A percentile compares a stretch with the other conserved stretches of the same genome.
phyloP scores from a whole-genome alignment of 1,140 invertebrate species.

The Brachionus rotundiformis region DNA sequence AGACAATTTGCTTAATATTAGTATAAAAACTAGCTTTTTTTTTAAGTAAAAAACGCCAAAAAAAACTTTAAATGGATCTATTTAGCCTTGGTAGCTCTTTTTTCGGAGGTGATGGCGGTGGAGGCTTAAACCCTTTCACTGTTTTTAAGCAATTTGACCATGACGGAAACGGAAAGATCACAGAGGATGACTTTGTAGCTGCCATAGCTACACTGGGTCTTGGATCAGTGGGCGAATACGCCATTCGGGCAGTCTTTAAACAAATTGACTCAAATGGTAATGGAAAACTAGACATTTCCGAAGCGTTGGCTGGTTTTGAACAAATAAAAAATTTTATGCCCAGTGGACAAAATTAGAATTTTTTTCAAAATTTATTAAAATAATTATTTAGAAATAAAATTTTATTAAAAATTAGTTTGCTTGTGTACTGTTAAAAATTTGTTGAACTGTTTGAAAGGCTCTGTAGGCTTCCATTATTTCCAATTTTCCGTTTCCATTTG shows the following conservation, averaged over 20 bases:
- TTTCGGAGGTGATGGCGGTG: neutral
- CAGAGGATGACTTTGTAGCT: slow-evolving; percentile 43
- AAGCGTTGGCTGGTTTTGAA: slow-evolving; percentile 16
- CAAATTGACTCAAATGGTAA: slow-evolving; percentile 40
- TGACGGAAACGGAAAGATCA: slow-evolving; percentile 32
- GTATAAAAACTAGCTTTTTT: neutral
- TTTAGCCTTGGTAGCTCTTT: slow-evolving; percentile 8
- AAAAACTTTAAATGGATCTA: neutral
- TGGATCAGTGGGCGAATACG: neutral
- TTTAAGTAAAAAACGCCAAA: neutral
- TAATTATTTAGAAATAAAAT: neutral
- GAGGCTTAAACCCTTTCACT: slow-evolving; percentile 22
- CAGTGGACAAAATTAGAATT: neutral
- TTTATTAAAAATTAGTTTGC: neutral
- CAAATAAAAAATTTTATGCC: slow-evolving; percentile 1
- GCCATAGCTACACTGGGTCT: neutral
- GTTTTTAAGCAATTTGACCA: slow-evolving; percentile 47
- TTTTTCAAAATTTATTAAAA: neutral
- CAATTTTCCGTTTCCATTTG: slow-evolving; percentile 33
- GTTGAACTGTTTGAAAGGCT: slow-evolving; percentile 5
- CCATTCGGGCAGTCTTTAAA: neutral
- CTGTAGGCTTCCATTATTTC: slow-evolving; percentile 22
- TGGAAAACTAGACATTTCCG: slow-evolving; percentile 24
- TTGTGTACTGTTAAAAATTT: neutral
- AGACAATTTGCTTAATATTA: neutral